Evolutionary conservation across 2,797 vertebrate species (phyloP).

Genomic region (Adrianichthys oophorus): DNA sequence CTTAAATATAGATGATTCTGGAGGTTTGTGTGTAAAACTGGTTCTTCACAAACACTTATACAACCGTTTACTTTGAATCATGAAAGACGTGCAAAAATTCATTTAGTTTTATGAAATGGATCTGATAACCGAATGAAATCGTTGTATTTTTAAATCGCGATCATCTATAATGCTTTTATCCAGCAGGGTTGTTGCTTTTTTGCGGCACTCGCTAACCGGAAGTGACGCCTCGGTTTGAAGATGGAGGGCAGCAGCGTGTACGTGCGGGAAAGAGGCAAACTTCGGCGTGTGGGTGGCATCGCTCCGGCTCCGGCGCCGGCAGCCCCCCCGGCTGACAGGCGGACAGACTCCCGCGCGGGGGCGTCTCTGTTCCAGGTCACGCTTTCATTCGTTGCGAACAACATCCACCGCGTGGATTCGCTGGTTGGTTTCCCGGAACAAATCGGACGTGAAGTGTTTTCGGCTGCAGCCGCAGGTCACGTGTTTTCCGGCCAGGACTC

Average conservation of each 20-base stretch:
- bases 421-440: constrained; percentile 94
- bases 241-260: constrained; percentile 78
- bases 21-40: fast-evolving
- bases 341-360: constrained; percentile 78
- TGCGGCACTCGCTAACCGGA: not conserved
- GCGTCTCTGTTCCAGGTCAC: constrained; percentile 88
- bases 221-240: constrained; percentile 6
- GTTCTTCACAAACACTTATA: not conserved
- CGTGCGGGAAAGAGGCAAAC: constrained; percentile 85
- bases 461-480: constrained; percentile 87
- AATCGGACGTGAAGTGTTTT: constrained; percentile 90
- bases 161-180: no score
- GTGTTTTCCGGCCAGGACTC: constrained; percentile 85
- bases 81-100: not conserved
- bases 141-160: no score
- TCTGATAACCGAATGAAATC: no score
- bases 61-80: constrained; percentile 51
- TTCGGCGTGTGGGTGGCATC: constrained; percentile 78
- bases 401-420: constrained; percentile 92
- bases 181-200: no score
- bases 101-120: not conserved
- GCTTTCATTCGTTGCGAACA: constrained; percentile 89
- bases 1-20: not conserved
- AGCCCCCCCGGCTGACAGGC: constrained; percentile 58
- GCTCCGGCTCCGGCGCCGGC: constrained; percentile 61